Conservation (phyloP, 2,888 invertebrate genomes). For the Lampropteryx suffumata region DNA sequence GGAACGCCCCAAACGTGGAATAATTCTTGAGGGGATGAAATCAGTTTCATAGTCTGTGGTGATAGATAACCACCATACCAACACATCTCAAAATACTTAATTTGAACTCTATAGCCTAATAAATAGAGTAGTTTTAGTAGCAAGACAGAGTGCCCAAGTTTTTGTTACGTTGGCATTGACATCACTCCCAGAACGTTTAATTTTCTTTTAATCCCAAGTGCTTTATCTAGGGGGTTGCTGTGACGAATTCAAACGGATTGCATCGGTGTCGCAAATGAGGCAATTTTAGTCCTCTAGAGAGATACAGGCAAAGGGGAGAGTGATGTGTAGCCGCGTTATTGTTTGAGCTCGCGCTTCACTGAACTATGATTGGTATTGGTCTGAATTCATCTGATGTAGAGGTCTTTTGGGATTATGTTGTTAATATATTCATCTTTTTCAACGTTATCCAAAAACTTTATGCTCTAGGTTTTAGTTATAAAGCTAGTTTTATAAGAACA, state of each 20-base stretch:
- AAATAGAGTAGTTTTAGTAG: slow-evolving; percentile 29
- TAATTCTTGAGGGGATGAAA: slow-evolving; percentile 72
- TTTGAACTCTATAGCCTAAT: slow-evolving; percentile 33
- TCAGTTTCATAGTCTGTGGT: slow-evolving; percentile 59
- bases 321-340: slow-evolving; percentile 49
- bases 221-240: slow-evolving; percentile 76
- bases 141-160: slow-evolving; percentile 24
- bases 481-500: too few relatives aligned
- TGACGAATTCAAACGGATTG: slow-evolving; percentile 79
- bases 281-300: slow-evolving; percentile 76
- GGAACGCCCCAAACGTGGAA: slow-evolving; percentile 77
- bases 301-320: slow-evolving; percentile 51
- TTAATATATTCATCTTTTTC: slow-evolving; percentile 16
- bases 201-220: slow-evolving; percentile 81
- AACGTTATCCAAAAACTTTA: not conserved
- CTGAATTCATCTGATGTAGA: slow-evolving; percentile 20
- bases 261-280: slow-evolving; percentile 79
- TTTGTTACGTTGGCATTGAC: slow-evolving; percentile 65
- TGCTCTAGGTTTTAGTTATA: too few relatives aligned
- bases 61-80: slow-evolving; percentile 32
- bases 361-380: slow-evolving; percentile 48
- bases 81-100: slow-evolving; percentile 17
- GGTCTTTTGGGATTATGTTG: slow-evolving; percentile 22
- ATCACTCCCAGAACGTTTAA: slow-evolving; percentile 73
- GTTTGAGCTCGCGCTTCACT: slow-evolving; percentile 56